phyloP scores from a whole-genome alignment of 2,888 invertebrate species.

The Hecatera dysodea region DNA sequence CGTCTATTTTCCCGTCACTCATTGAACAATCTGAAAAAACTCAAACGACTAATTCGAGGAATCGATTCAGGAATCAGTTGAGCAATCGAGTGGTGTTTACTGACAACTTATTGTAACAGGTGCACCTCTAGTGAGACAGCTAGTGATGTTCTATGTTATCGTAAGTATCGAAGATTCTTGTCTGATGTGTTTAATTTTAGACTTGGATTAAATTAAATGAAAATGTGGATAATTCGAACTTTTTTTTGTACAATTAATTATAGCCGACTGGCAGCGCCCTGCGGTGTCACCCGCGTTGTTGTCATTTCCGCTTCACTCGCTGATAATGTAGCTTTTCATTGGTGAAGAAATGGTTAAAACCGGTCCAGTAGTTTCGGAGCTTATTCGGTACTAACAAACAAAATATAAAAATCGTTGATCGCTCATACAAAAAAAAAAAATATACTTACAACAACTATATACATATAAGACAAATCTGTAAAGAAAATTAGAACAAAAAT shows the following conservation, averaged over 20 bases:
- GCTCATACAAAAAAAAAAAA: not conserved
- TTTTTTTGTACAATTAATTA: too few species aligned
- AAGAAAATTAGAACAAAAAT: constrained; percentile 13
- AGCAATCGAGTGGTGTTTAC: constrained; percentile 33
- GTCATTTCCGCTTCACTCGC: too few species aligned
- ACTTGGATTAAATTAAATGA: not conserved
- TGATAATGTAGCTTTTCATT: too few species aligned
- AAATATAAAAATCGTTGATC: not conserved
- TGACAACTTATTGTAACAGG: constrained; percentile 36
- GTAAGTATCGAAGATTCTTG: not conserved
- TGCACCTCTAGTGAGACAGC: constrained; percentile 15
- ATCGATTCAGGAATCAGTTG: constrained; percentile 21
- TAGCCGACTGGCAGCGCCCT: too few species aligned
- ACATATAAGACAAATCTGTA: not conserved
- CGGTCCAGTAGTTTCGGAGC: too few species aligned
- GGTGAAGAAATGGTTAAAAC: too few species aligned
- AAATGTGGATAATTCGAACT: not conserved
- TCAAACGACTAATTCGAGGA: constrained; percentile 43
- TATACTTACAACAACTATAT: too few species aligned
- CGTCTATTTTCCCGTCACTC: constrained; percentile 37
- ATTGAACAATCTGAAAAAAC: constrained; percentile 20
- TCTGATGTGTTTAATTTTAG: not conserved
- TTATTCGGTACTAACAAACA: too few species aligned
- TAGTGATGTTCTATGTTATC: not conserved
- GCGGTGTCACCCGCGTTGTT: too few species aligned